A percentile compares a stretch with the other conserved stretches of the same genome.
These are phyloP conservation scores for Nerophis ophidion DNA, from an alignment of 2,113 vertebrate species.

Conservation along the genomic window DNA sequence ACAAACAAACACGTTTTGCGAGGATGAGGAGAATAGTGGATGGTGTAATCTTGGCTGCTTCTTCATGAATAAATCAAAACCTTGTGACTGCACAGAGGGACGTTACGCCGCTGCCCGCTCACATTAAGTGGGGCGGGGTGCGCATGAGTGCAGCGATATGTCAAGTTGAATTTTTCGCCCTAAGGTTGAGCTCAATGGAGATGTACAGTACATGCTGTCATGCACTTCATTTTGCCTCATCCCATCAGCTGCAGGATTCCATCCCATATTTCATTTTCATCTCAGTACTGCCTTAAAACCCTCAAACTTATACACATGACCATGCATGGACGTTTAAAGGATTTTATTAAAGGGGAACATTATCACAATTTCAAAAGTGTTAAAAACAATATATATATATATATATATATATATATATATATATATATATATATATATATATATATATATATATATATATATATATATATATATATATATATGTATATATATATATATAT, in stretches of 20 bases:
- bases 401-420: too few species aligned
- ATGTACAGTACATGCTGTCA: conserved; percentile 41
- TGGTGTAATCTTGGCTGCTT: conserved; percentile 31
- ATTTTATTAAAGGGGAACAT: neutral
- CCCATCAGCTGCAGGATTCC: conserved; percentile 20
- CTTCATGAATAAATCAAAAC: conserved; percentile 56
- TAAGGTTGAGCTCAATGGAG: conserved; percentile 48
- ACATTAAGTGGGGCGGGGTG: neutral
- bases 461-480: too few species aligned
- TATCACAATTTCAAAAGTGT: too few species aligned
- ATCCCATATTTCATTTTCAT: neutral
- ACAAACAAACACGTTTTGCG: conserved; percentile 7
- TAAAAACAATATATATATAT: too few species aligned
- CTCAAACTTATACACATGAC: neutral
- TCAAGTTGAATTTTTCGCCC: conserved; percentile 46
- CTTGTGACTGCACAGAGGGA: conserved; percentile 33
- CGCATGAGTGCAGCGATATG: conserved; percentile 29
- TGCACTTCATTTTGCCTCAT: conserved; percentile 46
- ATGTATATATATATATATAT: too few species aligned
- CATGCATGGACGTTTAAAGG: neutral
- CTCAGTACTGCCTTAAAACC: conserved; percentile 10
- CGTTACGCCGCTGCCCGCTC: conserved; percentile 6
- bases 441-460: too few species aligned
- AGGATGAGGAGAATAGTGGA: conserved; percentile 29
- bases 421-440: too few species aligned